A percentile compares a stretch with the other conserved stretches of the same genome.
Evolutionary conservation across 2,113 vertebrate genomes (phyloP).

Genomic region (Semicossyphus pulcher): DNA sequence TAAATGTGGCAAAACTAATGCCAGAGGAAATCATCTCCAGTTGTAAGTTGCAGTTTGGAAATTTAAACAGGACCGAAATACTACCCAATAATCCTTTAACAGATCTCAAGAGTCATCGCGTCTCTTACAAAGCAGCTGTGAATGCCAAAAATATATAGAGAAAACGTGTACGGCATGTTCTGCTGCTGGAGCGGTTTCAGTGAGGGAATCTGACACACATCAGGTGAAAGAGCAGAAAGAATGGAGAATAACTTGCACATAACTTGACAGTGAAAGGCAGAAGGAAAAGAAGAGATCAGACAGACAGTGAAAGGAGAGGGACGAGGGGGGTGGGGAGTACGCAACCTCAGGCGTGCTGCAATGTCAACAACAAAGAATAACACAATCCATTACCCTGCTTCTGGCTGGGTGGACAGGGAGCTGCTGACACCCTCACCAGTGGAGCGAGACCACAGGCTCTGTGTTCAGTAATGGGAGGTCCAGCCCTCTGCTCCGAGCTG

Average conservation of each 20-base stretch:
- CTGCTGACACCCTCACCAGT: constrained; percentile 66
- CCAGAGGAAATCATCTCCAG: too few species aligned
- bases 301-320: background rate
- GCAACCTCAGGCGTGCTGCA: constrained; percentile 56
- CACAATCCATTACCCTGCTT: constrained; percentile 78
- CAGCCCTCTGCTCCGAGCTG: constrained; percentile 60
- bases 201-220: constrained; percentile 27
- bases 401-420: constrained; percentile 58
- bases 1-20: too few species aligned
- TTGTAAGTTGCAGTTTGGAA: too few species aligned
- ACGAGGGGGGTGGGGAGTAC: constrained; percentile 18
- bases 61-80: too few species aligned
- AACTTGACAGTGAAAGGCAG: background rate
- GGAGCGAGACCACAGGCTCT: constrained; percentile 65
- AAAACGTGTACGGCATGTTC: background rate
- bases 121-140: background rate
- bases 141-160: background rate
- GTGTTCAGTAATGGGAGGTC: constrained; percentile 74
- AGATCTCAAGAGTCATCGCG: background rate
- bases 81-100: background rate
- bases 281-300: background rate
- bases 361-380: constrained; percentile 74
- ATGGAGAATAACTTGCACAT: constrained; percentile 3
- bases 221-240: constrained; percentile 1
- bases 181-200: constrained; percentile 10